Base-by-base conservation (phyloP, 2,888 invertebrate species). In the Drosophila yooni region DNA sequence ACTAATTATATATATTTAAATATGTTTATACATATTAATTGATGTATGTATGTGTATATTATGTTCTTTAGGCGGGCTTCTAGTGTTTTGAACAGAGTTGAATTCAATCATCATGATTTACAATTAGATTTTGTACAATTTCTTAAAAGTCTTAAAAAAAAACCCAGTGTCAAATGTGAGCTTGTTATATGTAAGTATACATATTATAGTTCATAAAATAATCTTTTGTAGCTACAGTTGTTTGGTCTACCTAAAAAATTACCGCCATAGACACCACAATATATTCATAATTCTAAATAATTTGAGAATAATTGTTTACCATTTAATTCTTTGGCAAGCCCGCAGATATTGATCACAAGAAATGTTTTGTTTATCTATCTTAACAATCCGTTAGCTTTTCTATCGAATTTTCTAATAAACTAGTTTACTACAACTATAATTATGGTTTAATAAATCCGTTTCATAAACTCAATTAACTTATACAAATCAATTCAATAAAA, bases 271-370 rank as follows among this genome's bases (percentile, higher is more conserved):
- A 31, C 48, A 64, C 38, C 48, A 50, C 36, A 59, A 60, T 52
- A 40, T 50, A 27, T 36, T 15, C 29, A 40, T 57, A 57, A 6
- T 33, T 62, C 51, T 54, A 31, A 53, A 67, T 59, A 50, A 78
- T 50, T 72, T 74, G 63, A 70, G 62, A 74, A 60, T 63, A 63
- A 40, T 31, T 61, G n/a, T n/a, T 48, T 72, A 53, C 21, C 11
- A 62, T 70, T 76, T 74, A 52, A 72, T 79, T 86, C 81, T 83
- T 85, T 85, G 85, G 89, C 81, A 88, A 88, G 84, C 81, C 84
- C 87, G 70, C 89, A 89, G 83, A 86, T 89, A 63, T 76, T 79
- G 75, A 85, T 89, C 89, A 85, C 85, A 85, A 77, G 74, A 89
- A 83, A 81, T 52, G 74, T 74, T 83, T 76, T 65, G 67, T 64